phyloP scores from a whole-genome alignment of 2,113 vertebrate genomes.

The Chamaetylas fuelleborni region DNA sequence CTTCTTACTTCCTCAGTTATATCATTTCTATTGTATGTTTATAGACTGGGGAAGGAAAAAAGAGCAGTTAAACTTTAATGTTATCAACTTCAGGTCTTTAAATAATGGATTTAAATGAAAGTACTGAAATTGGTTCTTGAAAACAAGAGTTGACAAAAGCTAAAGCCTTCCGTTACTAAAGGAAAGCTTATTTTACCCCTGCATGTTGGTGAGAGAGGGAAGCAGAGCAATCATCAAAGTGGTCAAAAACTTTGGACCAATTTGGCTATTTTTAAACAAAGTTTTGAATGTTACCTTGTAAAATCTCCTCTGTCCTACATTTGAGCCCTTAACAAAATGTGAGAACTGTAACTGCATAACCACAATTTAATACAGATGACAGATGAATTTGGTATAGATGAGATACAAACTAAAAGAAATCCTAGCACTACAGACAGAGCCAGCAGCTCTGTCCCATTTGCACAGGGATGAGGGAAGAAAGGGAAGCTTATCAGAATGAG shows the following conservation, averaged over 20 bases:
- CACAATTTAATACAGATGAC: background rate
- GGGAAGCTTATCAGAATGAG: background rate
- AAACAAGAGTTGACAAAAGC: background rate
- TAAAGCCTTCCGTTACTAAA: background rate
- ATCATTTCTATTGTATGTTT: background rate
- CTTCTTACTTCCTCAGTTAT: background rate
- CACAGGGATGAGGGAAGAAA: background rate
- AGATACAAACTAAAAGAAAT: background rate
- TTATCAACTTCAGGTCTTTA: background rate
- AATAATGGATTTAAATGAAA: background rate
- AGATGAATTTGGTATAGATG: background rate
- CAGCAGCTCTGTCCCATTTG: background rate
- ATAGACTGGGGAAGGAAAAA: background rate
- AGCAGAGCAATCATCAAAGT: background rate
- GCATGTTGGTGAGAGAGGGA: background rate
- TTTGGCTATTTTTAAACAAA: background rate
- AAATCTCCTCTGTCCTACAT: background rate
- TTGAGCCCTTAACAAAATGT: background rate
- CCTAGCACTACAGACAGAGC: accelerated
- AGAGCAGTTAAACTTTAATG: background rate
- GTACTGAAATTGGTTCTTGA: background rate
- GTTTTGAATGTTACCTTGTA: background rate
- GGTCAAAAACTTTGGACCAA: background rate
- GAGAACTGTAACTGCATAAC: background rate
- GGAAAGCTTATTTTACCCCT: background rate